Evolutionary conservation across 2,888 invertebrate genomes (phyloP), one percentile per base, ranked within the genome.

Genomic region (Eristalinus aeneus): DNA sequence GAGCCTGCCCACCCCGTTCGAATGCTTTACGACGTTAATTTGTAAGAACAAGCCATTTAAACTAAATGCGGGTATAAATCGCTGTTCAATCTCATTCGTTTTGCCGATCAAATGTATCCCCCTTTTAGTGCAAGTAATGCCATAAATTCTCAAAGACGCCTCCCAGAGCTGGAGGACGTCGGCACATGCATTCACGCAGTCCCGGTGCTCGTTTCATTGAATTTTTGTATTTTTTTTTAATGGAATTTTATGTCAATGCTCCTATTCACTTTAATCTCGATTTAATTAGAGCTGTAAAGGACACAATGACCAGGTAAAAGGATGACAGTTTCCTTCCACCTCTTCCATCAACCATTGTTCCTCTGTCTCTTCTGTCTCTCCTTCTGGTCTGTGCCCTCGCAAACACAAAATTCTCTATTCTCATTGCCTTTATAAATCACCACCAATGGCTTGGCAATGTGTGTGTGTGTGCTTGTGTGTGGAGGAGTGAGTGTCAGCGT

Each of bases 281-380:
- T 81, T 85, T 85, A 85, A 85, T 85, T 85, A 85, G 85, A 85
- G 77, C 73, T 73, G 64, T 60, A 64, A 85, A 77, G 81, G 75
- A 77, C 85, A 80, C 80, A 81, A 74, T 73, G 53, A 39, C 65
- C 71, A 85, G 72, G 76, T 76, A 68, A 73, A 27, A 60, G 71
- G 60, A 73, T 76, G 82, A 68, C 72, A 77, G 64, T 69, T 68
- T 12, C 60, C 73, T 77, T 72, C 75, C 63, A 63, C 36, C 54
- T 72, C 63, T 46, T 8, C 46, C 16, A n/a, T n/a, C 8, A 16
- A n/a, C 8, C 46, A 46, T 46, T 46, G 46, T 46, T 8, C 8
- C 16, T 16, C 46, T 2, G 46, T 46, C 16, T 20, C 10, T 46
- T 16, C 46, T 2, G 46, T 46, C 16, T 20, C 10, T 11, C n/a